Percentiles rank a stretch among this genome's conserved stretches.
These are phyloP conservation scores for Hippolais icterina DNA, from an alignment of 2,113 vertebrate species.

Conservation along the genomic window DNA sequence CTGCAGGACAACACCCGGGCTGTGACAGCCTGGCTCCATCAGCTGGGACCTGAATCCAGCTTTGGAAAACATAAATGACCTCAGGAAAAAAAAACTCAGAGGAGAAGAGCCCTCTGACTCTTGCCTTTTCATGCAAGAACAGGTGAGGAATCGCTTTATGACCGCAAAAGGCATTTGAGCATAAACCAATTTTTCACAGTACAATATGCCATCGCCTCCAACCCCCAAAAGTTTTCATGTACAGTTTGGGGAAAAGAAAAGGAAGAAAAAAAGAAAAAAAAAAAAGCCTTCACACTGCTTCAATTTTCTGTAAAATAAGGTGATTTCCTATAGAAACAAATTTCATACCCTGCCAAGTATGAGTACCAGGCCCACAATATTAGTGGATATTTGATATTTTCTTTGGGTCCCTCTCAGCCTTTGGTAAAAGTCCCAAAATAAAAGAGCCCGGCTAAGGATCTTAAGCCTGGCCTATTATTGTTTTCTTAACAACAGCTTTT, in stretches of 20 bases:
- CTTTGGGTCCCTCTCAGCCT: not conserved
- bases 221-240: not conserved
- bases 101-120: not conserved
- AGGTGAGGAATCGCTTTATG: not conserved
- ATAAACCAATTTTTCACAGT: constrained; percentile 9
- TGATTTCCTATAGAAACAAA: constrained; percentile 32
- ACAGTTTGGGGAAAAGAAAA: not conserved
- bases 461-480: constrained; percentile 24
- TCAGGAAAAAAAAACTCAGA: not conserved
- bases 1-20: fast-evolving
- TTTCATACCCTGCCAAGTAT: not conserved
- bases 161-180: not conserved
- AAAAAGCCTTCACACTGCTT: not conserved
- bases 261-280: not conserved
- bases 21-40: not conserved
- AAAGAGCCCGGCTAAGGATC: not conserved
- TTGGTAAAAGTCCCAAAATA: constrained; percentile 12
- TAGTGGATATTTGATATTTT: constrained; percentile 22
- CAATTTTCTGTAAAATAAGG: not conserved
- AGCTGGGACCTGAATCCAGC: fast-evolving
- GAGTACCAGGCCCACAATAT: not conserved
- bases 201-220: not conserved
- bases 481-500: constrained; percentile 33
- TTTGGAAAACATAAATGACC: not conserved
- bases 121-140: not conserved